These are phyloP conservation scores for Enoplosus armatus DNA, from an alignment of 2,797 vertebrate genomes.

Conservation along the genomic window DNA sequence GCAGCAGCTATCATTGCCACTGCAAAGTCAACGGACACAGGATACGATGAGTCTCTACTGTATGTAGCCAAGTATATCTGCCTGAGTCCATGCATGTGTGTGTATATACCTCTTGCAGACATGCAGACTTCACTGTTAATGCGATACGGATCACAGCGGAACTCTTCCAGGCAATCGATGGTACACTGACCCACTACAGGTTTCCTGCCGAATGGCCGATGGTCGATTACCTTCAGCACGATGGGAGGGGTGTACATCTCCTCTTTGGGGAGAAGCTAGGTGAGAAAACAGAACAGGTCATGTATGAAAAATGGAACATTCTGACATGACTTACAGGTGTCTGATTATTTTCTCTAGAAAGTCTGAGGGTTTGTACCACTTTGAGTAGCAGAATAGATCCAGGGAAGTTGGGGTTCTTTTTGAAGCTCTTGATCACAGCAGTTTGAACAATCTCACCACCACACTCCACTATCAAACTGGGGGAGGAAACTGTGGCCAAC, in stretches of 20 bases:
- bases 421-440: constrained; percentile 94
- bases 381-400: constrained; percentile 94
- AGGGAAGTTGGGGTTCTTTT: constrained; percentile 96
- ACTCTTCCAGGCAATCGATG: constrained; percentile 90
- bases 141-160: constrained; percentile 92
- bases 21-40: constrained; percentile 43
- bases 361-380: constrained; percentile 86
- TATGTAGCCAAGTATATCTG: background rate
- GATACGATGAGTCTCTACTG: background rate
- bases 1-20: constrained; percentile 89
- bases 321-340: background rate
- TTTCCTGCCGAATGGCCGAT: constrained; percentile 96
- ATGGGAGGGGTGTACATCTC: constrained; percentile 96
- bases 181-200: constrained; percentile 97
- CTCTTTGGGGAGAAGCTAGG: constrained; percentile 94
- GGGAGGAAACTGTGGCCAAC: constrained; percentile 91
- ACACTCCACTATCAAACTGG: constrained; percentile 95
- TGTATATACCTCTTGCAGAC: constrained; percentile 89
- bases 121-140: constrained; percentile 80
- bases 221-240: constrained; percentile 95
- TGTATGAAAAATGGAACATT: background rate
- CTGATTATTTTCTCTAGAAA: background rate
- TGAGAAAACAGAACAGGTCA: background rate
- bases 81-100: background rate
- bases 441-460: constrained; percentile 94